Base-by-base conservation (phyloP, 2,113 vertebrate species). In the Gymnorhina tibicen region DNA sequence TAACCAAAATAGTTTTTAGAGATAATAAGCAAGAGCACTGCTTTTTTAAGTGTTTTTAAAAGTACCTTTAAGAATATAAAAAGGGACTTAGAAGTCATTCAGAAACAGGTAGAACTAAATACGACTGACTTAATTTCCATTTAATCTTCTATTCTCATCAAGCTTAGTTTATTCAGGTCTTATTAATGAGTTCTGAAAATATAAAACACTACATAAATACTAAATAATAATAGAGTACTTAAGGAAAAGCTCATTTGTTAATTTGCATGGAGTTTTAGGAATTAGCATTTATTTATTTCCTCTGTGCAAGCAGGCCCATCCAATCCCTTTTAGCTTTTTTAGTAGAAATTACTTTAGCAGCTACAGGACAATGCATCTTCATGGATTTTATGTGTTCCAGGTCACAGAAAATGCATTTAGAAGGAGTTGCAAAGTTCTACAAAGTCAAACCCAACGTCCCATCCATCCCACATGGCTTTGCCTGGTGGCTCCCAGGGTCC, bases 141-240 rank as follows among this genome's bases (percentile, higher is more conserved):
- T 55, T 88, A 30, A 88, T 94, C 93, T 94, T 72, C 64, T 52
- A 67, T 90, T 77, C 78, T 95, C 80, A 81, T 90, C 63, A 70
- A 91, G 87, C 41, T 92, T 58, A 20, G 47, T 59, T 81, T 94
- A 81, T 93, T 90, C 75, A 74, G 39, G 59, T 37, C 72, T 96
- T 82, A 95, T 95, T 96, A 94, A 95, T 82, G 72, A 52, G 39
- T 80, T 91, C 75, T 85, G 88, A 77, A 96, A 80, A 88, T 70
- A 88, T 30, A 86, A 88, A 91, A 3, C 64, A 79, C 75, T 59
- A 83, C 50, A 77, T 63, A 96, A 95, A 94, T 88, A 73, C 33
- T 44, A 93, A 89, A 69, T 87, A 95, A 75, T 89, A 92, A 89
- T 11, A 80, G 58, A 66, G 44, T 72, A 46, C n/a, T 83, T 76